Base-by-base conservation (phyloP, 2,888 invertebrate species). In the Drosophila birchii region DNA sequence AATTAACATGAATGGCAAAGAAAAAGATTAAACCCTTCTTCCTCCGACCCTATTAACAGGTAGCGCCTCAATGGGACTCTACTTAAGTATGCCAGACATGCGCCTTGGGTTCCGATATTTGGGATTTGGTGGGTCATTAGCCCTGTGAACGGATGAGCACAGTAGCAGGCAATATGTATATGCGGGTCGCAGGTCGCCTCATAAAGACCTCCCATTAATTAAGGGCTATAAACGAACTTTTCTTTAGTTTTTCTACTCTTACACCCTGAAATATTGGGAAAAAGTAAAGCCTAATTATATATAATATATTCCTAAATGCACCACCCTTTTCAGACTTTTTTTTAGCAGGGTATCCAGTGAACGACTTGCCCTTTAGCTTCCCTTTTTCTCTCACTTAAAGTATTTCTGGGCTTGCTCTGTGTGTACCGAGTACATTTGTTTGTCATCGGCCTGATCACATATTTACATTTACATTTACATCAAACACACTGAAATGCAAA, bases 161-260 rank as follows among this genome's bases (percentile, higher is more conserved):
- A 56, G 67, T 69, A 69, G 70, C 67, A 23, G 70, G 47, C 47
- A 36, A 68, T 69, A 69, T n/a, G n/a, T n/a, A n/a, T 47, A 68
- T 68, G 69, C 47, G 67, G 67, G 67, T 68, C 68, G 23, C 63
- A 26, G 34, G 47, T 23, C n/a, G 34, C n/a, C 58, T 67, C 75
- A 57, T 85, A 64, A 69, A 77, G 72, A 75, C 66, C 66, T 80
- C 76, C 78, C 78, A 78, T 84, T 89, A 89, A 86, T 86, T 89
- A 80, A 78, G 67, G 38, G 3, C 18, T 45, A 45, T 53, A 41
- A 45, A 16, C 23, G 51, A 23, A 56, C 23, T 23, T 12, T 51
- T 8, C 20, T 51, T 16, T 54, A 8, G n/a, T 34, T 36, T 16
- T 41, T 9, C n/a, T 53, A 12, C n/a, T 61, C 36, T 29, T 51